phyloP scores from a whole-genome alignment of 2,113 vertebrate species.

The Ivindomyrus marchei region DNA sequence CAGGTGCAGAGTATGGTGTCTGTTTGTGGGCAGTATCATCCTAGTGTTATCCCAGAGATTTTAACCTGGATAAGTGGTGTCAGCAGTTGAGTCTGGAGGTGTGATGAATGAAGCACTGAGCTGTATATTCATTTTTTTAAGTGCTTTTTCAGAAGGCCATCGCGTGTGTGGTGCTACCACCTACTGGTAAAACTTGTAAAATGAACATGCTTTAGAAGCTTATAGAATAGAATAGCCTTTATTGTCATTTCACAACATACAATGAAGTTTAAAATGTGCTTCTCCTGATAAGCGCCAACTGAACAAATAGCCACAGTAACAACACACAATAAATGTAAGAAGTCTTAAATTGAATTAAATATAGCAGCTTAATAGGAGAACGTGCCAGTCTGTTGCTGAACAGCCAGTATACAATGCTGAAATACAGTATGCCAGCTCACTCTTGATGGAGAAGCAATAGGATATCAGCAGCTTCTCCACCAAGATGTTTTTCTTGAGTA shows the following conservation, averaged over 20 bases:
- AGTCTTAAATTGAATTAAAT: not conserved
- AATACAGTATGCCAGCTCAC: not conserved
- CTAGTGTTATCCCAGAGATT: not conserved
- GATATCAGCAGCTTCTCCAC: not conserved
- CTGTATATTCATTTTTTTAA: not conserved
- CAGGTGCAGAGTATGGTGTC: not conserved
- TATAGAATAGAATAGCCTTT: not conserved
- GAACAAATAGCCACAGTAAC: not conserved
- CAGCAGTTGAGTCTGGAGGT: not conserved
- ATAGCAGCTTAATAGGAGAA: not conserved
- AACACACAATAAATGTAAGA: not conserved
- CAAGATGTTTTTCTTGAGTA: too few species aligned
- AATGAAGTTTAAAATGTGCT: not conserved
- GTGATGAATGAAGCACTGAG: too few species aligned
- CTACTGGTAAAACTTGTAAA: constrained; percentile 4
- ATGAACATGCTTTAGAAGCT: not conserved
- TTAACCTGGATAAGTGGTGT: not conserved
- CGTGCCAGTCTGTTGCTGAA: not conserved
- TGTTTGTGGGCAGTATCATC: not conserved
- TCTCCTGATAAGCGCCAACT: not conserved
- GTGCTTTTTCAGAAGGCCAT: not conserved
- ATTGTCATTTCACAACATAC: not conserved
- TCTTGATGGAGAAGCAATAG: not conserved
- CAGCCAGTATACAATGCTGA: not conserved
- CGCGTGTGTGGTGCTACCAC: not conserved